These are phyloP conservation scores for Meandrina meandrites DNA, from an alignment of 92 coral and sea anemone genomes.

Conservation along the genomic window DNA sequence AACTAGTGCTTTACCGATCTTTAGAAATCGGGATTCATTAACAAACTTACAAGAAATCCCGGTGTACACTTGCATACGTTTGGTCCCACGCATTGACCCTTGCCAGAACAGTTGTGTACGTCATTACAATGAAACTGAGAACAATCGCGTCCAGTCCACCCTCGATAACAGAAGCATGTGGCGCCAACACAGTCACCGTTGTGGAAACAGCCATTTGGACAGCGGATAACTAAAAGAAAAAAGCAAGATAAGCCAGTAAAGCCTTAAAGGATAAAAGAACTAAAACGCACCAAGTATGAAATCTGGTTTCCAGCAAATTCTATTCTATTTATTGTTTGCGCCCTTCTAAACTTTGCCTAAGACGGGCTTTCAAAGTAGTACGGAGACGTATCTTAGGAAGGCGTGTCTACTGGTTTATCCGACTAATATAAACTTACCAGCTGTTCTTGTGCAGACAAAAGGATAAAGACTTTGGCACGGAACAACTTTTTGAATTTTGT, in stretches of 20 bases:
- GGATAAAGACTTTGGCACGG: constrained; percentile 61
- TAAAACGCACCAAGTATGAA: too few species aligned
- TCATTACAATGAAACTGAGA: constrained; percentile 68
- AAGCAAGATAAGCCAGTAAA: background rate
- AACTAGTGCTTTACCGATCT: too few species aligned
- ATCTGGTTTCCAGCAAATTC: background rate
- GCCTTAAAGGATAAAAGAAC: too few species aligned
- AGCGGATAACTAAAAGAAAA: constrained; percentile 58
- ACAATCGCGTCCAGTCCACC: constrained; percentile 77
- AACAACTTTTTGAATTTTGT: constrained; percentile 22
- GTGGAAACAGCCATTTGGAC: constrained; percentile 76
- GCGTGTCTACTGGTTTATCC: too few species aligned
- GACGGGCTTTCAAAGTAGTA: too few species aligned
- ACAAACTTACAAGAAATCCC: constrained; percentile 57
- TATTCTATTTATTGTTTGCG: background rate
- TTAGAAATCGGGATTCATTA: too few species aligned
- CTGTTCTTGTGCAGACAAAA: constrained; percentile 59
- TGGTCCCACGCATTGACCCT: constrained; percentile 71
- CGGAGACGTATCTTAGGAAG: too few species aligned
- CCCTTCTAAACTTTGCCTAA: too few species aligned
- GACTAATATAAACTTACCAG: constrained; percentile 40
- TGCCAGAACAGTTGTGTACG: constrained; percentile 68
- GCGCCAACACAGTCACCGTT: constrained; percentile 76
- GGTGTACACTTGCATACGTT: constrained; percentile 64
- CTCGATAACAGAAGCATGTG: constrained; percentile 76